Conservation (phyloP, 2,888 invertebrate genomes). For the Sicus ferrugineus region DNA sequence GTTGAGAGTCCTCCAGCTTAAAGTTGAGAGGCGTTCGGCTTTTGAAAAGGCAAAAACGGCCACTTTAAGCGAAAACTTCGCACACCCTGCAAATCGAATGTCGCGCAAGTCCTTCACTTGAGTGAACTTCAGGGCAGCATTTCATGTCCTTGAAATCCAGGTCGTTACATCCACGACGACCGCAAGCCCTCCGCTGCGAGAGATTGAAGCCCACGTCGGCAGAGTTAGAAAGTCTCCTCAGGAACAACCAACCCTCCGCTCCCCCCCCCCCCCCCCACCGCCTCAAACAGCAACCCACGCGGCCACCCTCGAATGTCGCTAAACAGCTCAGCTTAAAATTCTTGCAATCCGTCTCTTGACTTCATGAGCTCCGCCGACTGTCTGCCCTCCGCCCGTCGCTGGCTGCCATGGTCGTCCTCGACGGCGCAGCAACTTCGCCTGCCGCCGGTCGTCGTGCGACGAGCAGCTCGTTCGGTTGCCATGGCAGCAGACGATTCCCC, state of each 20-base stretch:
- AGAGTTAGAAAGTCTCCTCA: too few relatives aligned
- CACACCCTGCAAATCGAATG: not conserved
- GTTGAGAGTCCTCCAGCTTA: not conserved
- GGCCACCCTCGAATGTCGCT: not conserved
- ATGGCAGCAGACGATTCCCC: constrained; percentile 36
- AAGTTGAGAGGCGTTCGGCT: not conserved
- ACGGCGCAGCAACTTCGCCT: too few relatives aligned
- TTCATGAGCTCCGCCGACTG: not conserved
- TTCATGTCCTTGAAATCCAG: not conserved
- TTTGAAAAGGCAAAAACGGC: not conserved
- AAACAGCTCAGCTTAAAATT: not conserved
- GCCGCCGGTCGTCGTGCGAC: not conserved
- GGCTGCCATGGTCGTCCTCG: not conserved
- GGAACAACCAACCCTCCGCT: too few relatives aligned
- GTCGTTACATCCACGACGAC: not conserved
- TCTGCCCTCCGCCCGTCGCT: not conserved
- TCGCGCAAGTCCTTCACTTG: not conserved
- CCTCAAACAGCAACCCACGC: not conserved
- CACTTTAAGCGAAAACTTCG: too few relatives aligned
- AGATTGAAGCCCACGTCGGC: too few relatives aligned
- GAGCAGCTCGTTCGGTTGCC: constrained; percentile 19
- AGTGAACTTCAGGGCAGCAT: not conserved
- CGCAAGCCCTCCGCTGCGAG: not conserved
- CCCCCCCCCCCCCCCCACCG: not conserved
- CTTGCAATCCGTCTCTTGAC: not conserved